Percentiles rank a stretch among this genome's conserved stretches.
These are phyloP conservation scores for Scortum barcoo DNA, from an alignment of 2,113 vertebrate species.

Conservation along the genomic window DNA sequence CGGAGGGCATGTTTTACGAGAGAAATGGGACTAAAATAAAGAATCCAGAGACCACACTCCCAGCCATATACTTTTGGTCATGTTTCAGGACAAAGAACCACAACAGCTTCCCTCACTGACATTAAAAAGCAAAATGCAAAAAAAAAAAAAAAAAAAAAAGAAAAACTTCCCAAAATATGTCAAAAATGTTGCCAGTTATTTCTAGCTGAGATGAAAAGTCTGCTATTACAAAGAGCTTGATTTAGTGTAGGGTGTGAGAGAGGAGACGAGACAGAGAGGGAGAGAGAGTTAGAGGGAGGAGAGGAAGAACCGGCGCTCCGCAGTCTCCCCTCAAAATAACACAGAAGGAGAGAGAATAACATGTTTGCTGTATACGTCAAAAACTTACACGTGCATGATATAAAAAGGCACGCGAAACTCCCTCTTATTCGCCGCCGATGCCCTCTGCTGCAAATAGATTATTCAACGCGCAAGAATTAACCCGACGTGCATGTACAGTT, in stretches of 20 bases:
- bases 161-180: slow-evolving; percentile 72
- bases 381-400: slow-evolving; percentile 69
- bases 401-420: slow-evolving; percentile 52
- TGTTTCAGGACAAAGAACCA: slow-evolving; percentile 80
- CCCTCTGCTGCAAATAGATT: not conserved
- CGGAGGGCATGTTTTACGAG: slow-evolving; percentile 65
- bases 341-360: slow-evolving; percentile 82
- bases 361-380: slow-evolving; percentile 79
- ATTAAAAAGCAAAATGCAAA: slow-evolving; percentile 69
- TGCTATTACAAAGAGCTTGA: slow-evolving; percentile 81
- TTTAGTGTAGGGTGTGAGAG: slow-evolving; percentile 83
- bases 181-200: slow-evolving; percentile 84
- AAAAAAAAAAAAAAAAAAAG: slow-evolving; percentile 26
- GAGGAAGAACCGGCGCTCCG: slow-evolving; percentile 79
- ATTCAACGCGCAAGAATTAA: slow-evolving; percentile 14
- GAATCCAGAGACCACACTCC: slow-evolving; percentile 67
- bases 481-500: slow-evolving; percentile 14
- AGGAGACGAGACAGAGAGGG: slow-evolving; percentile 66
- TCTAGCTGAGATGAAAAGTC: slow-evolving; percentile 81
- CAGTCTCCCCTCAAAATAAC: slow-evolving; percentile 87
- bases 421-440: slow-evolving; percentile 5
- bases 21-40: slow-evolving; percentile 68
- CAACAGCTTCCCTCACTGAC: slow-evolving; percentile 69
- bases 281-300: slow-evolving; percentile 45
- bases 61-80: slow-evolving; percentile 77